These are phyloP conservation scores for Cyprinella venusta DNA, from an alignment of 2,797 vertebrate species.

Conservation along the genomic window DNA sequence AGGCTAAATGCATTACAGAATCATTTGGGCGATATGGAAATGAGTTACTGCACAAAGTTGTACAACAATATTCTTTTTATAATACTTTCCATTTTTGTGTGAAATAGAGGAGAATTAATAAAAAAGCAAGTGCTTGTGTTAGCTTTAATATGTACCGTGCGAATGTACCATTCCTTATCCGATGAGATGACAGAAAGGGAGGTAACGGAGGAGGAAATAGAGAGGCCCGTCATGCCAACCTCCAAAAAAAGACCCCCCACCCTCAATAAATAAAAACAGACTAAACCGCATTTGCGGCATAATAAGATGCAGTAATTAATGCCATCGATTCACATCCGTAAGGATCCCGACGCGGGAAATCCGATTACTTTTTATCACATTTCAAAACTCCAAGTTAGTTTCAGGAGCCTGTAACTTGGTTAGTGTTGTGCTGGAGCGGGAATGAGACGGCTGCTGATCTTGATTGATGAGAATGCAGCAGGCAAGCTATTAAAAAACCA, in stretches of 20 bases:
- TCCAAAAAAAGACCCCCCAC: slow-evolving; percentile 69
- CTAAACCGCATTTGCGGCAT: slow-evolving; percentile 88
- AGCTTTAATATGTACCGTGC: slow-evolving; percentile 16
- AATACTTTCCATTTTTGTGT: not conserved
- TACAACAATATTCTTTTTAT: not conserved
- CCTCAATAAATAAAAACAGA: slow-evolving; percentile 91
- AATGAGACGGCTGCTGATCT: slow-evolving; percentile 82
- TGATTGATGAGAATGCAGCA: slow-evolving; percentile 91
- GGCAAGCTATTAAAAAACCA: slow-evolving; percentile 83
- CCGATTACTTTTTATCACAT: slow-evolving; percentile 95
- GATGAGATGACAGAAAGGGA: slow-evolving; percentile 60
- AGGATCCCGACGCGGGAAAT: slow-evolving; percentile 89
- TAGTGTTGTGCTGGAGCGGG: slow-evolving; percentile 82
- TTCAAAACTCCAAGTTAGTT: slow-evolving; percentile 96
- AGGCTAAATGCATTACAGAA: slow-evolving; percentile 47
- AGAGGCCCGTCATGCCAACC: slow-evolving; percentile 56
- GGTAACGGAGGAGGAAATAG: slow-evolving; percentile 8
- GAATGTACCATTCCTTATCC: slow-evolving; percentile 2
- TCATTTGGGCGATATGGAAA: slow-evolving; percentile 35
- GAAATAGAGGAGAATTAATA: slow-evolving; percentile 14
- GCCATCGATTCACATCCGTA: slow-evolving; percentile 95
- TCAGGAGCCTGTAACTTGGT: slow-evolving; percentile 88
- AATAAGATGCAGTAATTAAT: slow-evolving; percentile 98
- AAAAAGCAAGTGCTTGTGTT: not conserved
- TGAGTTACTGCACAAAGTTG: slow-evolving; percentile 58